Evolutionary conservation across 2,113 vertebrate genomes (phyloP).

Genomic region (Geococcyx californianus): DNA sequence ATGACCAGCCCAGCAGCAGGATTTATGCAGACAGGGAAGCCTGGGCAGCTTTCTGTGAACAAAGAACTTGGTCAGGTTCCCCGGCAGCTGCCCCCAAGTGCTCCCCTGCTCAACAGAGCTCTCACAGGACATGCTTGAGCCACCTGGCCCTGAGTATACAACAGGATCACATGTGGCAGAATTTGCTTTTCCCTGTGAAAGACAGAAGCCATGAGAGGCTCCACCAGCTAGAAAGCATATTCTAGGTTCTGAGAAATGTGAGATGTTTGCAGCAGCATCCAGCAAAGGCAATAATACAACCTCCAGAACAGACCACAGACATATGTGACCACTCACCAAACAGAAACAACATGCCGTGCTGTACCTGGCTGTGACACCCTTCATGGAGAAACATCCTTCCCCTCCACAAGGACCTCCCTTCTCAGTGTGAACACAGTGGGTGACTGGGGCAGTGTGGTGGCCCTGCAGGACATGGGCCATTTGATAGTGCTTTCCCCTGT

Average conservation of each 20-base stretch:
- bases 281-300: not conserved
- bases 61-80: not conserved
- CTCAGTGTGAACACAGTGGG: not conserved
- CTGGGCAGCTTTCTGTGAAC: not conserved
- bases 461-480: not conserved
- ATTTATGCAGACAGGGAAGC: not conserved
- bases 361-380: not conserved
- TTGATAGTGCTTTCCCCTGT: not conserved
- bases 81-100: not conserved
- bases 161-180: fast-evolving
- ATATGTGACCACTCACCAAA: not conserved
- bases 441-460: not conserved
- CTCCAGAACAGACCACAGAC: not conserved
- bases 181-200: not conserved
- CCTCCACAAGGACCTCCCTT: not conserved
- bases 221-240: not conserved
- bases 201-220: not conserved
- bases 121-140: not conserved
- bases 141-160: fast-evolving
- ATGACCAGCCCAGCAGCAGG: not conserved
- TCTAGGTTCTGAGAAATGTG: not conserved
- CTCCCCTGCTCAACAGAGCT: not conserved
- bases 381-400: not conserved
- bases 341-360: not conserved
- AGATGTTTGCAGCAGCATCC: not conserved